These are phyloP conservation scores for Pogonomyrmex californicus DNA, from an alignment of 1,140 invertebrate species.

Conservation along the genomic window DNA sequence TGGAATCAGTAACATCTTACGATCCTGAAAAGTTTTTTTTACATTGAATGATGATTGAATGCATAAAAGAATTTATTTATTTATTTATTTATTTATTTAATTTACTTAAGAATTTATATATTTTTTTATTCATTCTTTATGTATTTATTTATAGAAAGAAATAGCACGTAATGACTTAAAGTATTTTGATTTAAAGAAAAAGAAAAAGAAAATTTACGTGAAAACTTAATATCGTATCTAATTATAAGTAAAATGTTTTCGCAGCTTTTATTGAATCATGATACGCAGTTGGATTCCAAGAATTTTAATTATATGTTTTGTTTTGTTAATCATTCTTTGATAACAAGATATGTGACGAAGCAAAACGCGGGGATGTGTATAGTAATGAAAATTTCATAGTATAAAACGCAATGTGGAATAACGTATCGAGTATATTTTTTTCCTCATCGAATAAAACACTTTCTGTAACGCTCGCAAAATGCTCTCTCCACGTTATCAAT, in stretches of 20 bases:
- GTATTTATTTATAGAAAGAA: too few species aligned
- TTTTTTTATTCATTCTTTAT: too few species aligned
- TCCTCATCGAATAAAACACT: neutral
- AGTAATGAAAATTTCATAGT: constrained; percentile 4
- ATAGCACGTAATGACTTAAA: too few species aligned
- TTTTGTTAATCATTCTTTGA: neutral
- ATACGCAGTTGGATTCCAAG: neutral
- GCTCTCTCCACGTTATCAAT: neutral
- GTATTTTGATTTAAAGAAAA: too few species aligned
- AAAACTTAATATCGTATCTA: neutral
- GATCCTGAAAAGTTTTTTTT: constrained; percentile 82
- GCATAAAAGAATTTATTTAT: neutral
- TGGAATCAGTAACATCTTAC: constrained; percentile 84
- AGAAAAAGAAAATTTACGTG: neutral
- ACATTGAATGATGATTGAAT: neutral
- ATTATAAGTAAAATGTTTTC: neutral
- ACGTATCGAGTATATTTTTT: constrained; percentile 9
- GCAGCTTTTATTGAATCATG: neutral
- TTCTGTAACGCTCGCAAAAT: constrained; percentile 2
- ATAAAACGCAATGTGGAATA: neutral
- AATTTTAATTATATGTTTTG: constrained; percentile 15
- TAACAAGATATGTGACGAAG: neutral
- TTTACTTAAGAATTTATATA: too few species aligned
- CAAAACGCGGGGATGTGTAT: neutral
- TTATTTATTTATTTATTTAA: too few species aligned